phyloP scores from a whole-genome alignment of 2,113 vertebrate species.

The Nothobranchius kuhntae region DNA sequence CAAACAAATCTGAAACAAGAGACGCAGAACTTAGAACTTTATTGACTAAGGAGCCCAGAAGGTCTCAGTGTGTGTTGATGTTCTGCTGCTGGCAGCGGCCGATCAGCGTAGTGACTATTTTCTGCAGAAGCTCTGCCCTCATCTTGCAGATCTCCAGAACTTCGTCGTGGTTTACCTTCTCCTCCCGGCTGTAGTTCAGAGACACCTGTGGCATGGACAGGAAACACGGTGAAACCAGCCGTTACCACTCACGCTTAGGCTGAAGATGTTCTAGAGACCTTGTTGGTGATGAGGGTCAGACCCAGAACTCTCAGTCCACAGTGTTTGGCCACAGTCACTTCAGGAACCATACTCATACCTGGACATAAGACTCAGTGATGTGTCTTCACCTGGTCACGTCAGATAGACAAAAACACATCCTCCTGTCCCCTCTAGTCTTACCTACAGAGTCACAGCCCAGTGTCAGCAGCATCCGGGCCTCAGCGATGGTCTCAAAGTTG shows the following conservation, averaged over 20 bases:
- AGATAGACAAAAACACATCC: too few species aligned
- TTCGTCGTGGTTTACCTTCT: conserved; percentile 75
- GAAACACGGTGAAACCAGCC: too few species aligned
- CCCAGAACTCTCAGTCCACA: conserved; percentile 75
- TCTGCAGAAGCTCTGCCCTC: conserved; percentile 72
- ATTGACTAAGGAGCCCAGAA: too few species aligned
- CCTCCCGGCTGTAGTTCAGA: conserved; percentile 74
- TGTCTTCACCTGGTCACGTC: too few species aligned
- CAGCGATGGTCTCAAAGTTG: conserved; percentile 80
- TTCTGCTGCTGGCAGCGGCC: conserved; percentile 65
- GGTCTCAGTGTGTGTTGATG: conserved; percentile 51
- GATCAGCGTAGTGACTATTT: conserved; percentile 64
- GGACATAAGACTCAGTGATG: not conserved
- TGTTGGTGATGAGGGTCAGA: conserved; percentile 79
- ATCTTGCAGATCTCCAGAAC: conserved; percentile 75
- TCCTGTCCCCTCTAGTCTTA: conserved; percentile 41
- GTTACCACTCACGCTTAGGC: too few species aligned
- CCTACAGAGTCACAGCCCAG: conserved; percentile 80
- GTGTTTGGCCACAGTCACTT: conserved; percentile 77
- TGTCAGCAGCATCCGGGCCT: conserved; percentile 75
- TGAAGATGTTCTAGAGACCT: conserved; percentile 22
- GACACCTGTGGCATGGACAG: conserved; percentile 52
- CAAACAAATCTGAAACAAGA: too few species aligned
- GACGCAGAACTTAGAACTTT: too few species aligned
- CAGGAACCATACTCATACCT: conserved; percentile 80